phyloP scores from a whole-genome alignment of 2,797 vertebrate species.

The Labroides dimidiatus region DNA sequence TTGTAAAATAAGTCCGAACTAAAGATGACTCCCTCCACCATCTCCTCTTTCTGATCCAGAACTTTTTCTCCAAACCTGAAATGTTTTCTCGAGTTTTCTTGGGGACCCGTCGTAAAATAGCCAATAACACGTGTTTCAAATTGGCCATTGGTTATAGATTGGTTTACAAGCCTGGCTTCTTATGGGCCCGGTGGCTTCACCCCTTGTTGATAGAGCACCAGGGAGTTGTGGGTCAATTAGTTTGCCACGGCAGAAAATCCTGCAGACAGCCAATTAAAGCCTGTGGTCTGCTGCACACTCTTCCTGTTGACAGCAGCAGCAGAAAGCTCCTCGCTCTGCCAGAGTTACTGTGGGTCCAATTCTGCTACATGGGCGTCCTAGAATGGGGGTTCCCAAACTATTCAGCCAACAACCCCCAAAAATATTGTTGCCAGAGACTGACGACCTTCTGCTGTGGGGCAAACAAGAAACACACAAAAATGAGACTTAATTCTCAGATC shows the following conservation, averaged over 20 bases:
- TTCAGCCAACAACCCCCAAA: slow-evolving; percentile 6
- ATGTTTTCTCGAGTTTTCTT: background rate
- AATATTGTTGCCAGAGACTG: no score
- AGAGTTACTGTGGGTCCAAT: slow-evolving; percentile 52
- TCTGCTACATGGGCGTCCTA: slow-evolving; percentile 50
- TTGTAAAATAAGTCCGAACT: no score
- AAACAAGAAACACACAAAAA: no score
- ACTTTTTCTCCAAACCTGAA: slow-evolving; percentile 31
- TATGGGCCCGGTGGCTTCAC: slow-evolving; percentile 83
- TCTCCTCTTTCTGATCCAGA: slow-evolving; percentile 5
- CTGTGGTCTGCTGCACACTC: slow-evolving; percentile 61
- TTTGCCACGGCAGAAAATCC: slow-evolving; percentile 82
- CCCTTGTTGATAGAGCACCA: slow-evolving; percentile 85
- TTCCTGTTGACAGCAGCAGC: slow-evolving; percentile 43
- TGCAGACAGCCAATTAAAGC: slow-evolving; percentile 80
- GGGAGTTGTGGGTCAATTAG: slow-evolving; percentile 86
- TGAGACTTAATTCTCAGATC: no score
- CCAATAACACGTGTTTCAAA: slow-evolving; percentile 87
- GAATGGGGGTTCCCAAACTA: no score
- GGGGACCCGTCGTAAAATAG: slow-evolving; percentile 80
- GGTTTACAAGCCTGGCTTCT: slow-evolving; percentile 85
- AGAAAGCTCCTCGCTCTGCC: slow-evolving; percentile 38
- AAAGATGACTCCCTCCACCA: no score
- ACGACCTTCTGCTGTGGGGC: no score
- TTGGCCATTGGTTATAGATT: slow-evolving; percentile 87